These are phyloP conservation scores for Archips xylosteana DNA, from an alignment of 2,888 invertebrate species.

Conservation along the genomic window DNA sequence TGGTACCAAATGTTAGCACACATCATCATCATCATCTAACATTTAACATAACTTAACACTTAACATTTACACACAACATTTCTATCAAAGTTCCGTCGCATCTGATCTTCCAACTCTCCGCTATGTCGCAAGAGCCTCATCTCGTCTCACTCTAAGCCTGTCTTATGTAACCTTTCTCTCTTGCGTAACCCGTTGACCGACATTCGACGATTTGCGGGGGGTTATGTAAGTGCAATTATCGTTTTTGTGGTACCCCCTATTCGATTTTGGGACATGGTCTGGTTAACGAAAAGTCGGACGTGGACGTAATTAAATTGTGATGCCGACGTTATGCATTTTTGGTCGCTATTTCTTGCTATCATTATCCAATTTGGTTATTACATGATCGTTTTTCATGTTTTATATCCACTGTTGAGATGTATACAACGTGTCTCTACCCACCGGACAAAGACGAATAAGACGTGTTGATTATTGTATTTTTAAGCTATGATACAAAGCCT, in stretches of 20 bases:
- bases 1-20: too few relatives aligned
- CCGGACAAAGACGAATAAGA: too few relatives aligned
- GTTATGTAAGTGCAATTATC: conserved; percentile 73
- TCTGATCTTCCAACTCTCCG: conserved; percentile 52
- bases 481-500: too few relatives aligned
- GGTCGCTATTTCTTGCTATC: conserved; percentile 17
- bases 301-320: conserved; percentile 20
- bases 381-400: neutral
- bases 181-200: conserved; percentile 80
- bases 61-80: too few relatives aligned
- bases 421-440: too few relatives aligned
- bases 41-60: too few relatives aligned
- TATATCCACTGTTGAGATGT: neutral
- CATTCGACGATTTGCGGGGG: conserved; percentile 68
- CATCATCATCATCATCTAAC: too few relatives aligned
- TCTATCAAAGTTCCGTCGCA: conserved; percentile 3
- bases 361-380: neutral
- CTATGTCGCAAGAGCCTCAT: conserved; percentile 73
- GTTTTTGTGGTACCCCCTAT: conserved; percentile 52
- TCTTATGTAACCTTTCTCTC: conserved; percentile 81
- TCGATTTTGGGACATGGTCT: conserved; percentile 44
- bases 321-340: conserved; percentile 7
- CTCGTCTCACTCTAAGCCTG: conserved; percentile 74
- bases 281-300: conserved; percentile 35
- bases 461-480: too few relatives aligned